Evolutionary conservation across 2,888 invertebrate species (phyloP).

Genomic region (Shargacucullia verbasci): DNA sequence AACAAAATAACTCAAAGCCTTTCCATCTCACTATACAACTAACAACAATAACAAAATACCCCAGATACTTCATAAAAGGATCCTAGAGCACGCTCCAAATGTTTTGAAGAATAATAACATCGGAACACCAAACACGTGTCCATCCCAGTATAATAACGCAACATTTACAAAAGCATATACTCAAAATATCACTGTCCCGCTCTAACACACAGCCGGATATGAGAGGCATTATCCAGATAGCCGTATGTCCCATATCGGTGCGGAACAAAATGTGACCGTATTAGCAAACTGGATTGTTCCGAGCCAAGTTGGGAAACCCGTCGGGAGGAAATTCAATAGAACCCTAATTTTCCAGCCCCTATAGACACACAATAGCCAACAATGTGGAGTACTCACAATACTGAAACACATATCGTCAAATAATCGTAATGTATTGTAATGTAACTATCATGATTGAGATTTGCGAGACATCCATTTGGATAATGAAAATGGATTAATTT

Average conservation of each 20-base stretch:
- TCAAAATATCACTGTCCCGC: constrained; percentile 30
- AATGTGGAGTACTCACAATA: constrained; percentile 32
- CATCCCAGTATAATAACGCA: constrained; percentile 34
- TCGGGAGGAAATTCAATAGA: constrained; percentile 69
- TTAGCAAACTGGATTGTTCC: constrained; percentile 72
- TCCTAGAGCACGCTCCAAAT: constrained; percentile 44
- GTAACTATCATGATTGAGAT: neutral
- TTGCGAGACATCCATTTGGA: no score
- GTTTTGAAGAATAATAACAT: constrained; percentile 52
- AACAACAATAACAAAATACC: constrained; percentile 47
- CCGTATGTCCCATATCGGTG: constrained; percentile 43
- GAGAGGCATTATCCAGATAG: constrained; percentile 40
- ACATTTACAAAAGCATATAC: constrained; percentile 48
- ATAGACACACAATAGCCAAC: constrained; percentile 57
- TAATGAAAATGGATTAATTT: neutral
- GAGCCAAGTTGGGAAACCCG: constrained; percentile 56
- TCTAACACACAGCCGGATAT: constrained; percentile 31
- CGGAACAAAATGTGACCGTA: constrained; percentile 64
- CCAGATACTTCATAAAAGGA: constrained; percentile 50
- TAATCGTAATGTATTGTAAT: constrained; percentile 13
- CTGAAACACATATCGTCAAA: constrained; percentile 23
- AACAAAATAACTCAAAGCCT: constrained; percentile 21
- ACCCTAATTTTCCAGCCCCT: constrained; percentile 68
- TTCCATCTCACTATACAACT: constrained; percentile 14
- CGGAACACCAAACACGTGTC: constrained; percentile 45